Percentiles rank a stretch among this genome's conserved stretches.
Evolutionary conservation across 2,888 invertebrate genomes (phyloP).

Genomic region (Megamerina dolium): DNA sequence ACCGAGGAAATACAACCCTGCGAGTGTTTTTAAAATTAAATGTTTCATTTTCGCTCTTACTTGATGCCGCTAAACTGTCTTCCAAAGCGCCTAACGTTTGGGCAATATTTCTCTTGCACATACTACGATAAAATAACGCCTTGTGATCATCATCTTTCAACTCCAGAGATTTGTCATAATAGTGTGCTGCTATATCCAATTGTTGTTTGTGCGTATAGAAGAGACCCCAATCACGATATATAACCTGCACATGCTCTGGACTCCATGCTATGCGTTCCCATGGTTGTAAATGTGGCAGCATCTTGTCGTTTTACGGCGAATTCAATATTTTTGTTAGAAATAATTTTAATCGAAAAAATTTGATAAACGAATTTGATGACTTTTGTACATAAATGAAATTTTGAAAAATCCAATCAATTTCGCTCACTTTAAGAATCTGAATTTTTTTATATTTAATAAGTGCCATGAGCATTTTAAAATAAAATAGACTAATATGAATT

Average conservation of each 20-base stretch:
- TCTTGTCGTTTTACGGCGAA: constrained; percentile 1
- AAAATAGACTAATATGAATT: no score
- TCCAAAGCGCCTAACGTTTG: constrained; percentile 32
- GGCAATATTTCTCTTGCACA: constrained; percentile 37
- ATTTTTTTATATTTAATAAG: no score
- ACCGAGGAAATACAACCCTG: no score
- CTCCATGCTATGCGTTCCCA: constrained; percentile 37
- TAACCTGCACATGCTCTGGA: constrained; percentile 36
- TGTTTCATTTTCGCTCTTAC: constrained; percentile 22
- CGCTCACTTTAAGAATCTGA: no score
- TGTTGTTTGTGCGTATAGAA: constrained; percentile 40
- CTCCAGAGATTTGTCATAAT: constrained; percentile 36
- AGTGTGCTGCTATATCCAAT: constrained; percentile 37
- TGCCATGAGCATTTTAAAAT: no score
- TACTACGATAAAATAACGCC: constrained; percentile 37
- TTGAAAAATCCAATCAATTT: no score
- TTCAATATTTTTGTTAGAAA: no score
- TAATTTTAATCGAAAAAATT: no score
- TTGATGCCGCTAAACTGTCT: constrained; percentile 33
- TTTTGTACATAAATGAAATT: no score
- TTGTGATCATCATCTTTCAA: constrained; percentile 31
- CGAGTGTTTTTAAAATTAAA: background rate
- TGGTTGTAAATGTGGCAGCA: constrained; percentile 18
- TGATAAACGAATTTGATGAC: no score
- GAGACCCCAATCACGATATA: constrained; percentile 43